A percentile compares a stretch with the other conserved stretches of the same genome.
Conservation (phyloP, 2,888 invertebrate genomes). For the Dicyrtomina minuta region DNA sequence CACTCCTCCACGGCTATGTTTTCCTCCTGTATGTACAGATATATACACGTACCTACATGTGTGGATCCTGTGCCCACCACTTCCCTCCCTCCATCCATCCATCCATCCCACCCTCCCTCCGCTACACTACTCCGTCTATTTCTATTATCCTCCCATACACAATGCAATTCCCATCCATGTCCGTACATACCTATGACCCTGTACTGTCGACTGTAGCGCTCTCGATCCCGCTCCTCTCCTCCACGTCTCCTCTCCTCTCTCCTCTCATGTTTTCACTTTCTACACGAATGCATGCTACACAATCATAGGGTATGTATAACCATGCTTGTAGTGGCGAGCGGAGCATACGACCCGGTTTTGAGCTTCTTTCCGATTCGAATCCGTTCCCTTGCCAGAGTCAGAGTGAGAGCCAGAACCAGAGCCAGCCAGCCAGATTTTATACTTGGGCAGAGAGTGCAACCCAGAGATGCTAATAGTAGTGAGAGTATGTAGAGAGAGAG, state of each 20-base stretch:
- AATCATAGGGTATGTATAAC: not conserved
- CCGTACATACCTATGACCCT: too few species aligned
- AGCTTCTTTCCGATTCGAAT: not conserved
- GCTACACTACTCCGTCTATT: too few species aligned
- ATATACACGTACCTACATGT: too few species aligned
- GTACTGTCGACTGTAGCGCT: too few species aligned
- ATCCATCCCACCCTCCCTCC: not conserved
- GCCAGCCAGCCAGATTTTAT: not conserved
- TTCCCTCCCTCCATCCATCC: too few species aligned
- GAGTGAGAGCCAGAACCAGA: not conserved
- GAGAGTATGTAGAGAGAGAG: too few species aligned
- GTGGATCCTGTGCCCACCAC: too few species aligned
- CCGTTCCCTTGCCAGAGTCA: not conserved
- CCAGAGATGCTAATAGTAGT: too few species aligned
- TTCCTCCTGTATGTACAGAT: not conserved
- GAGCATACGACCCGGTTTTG: conserved; percentile 9
- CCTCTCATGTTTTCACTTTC: not conserved
- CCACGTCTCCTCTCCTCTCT: conserved; percentile 6
- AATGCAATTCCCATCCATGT: too few species aligned
- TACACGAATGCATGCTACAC: not conserved
- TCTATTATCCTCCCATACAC: too few species aligned
- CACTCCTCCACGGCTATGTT: not conserved
- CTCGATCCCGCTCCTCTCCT: conserved; percentile 7
- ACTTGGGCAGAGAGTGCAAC: too few species aligned
- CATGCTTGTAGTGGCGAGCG: not conserved